Base-by-base conservation (phyloP, 2,888 invertebrate species). In the Chrysolina oricalcia region DNA sequence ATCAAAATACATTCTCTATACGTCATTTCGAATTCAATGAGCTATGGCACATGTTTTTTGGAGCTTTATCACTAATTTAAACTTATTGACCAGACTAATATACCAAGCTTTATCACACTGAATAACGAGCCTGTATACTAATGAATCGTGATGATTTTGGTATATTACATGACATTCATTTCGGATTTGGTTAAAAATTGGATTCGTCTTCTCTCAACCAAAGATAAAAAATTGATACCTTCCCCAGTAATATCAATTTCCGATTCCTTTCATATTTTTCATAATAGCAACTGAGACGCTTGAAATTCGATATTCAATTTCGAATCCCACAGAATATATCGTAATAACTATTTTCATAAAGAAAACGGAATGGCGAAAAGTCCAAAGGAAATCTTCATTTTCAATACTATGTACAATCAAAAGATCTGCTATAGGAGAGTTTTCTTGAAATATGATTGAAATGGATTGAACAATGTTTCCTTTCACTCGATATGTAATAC, bases 261-360 rank as follows among this genome's bases (percentile, higher is more conserved):
- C 19, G 53, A 53, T 53, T 21, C 53, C 21, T 53, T 53, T 53
- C 21, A 53, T 17, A 53, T 11, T 53, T 11, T 21, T 17, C 17
- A 48, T 48, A 48, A 48, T 48, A 17, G 48, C 1, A 48, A 17
- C 48, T 48, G 19, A 53, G 53, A 53, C 10, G 53, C 53, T 53
- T 5, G 53, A 17, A 53, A 53, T 53, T 53, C 53, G 53, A 53
- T 53, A 53, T 53, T 53, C 53, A 53, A 53, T 53, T 53, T 13
- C 53, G 53, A 53, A 53, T 53, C 53, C 9, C 0, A 53, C 21
- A 23, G 6, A 21, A 53, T 21, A 19, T 23, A 21, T 10, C 53
- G 53, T 53, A 53, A 53, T 53, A 53, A 53, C 53, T 53, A 53
- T 23, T 53, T 53, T 53, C 11, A 53, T 21, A 21, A 21, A 53